A percentile compares a stretch with the other conserved stretches of the same genome.
These are phyloP conservation scores for Gymnocypris eckloni DNA, from an alignment of 2,797 vertebrate species.

Conservation along the genomic window DNA sequence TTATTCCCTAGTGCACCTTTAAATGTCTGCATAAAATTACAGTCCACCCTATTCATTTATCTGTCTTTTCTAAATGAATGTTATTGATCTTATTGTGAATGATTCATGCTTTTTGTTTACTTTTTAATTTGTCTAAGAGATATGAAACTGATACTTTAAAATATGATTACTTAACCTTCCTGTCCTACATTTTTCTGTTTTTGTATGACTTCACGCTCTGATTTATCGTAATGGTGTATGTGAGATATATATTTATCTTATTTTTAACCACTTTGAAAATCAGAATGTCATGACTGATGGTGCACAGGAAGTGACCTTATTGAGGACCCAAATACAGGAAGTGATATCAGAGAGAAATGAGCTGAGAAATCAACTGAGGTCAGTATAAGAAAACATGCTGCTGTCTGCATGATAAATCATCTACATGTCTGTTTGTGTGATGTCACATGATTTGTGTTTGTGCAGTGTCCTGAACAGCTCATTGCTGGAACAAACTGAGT, in stretches of 20 bases:
- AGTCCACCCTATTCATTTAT: not conserved
- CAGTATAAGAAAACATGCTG: not conserved
- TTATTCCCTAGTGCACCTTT: not conserved
- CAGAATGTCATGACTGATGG: slow-evolving; percentile 67
- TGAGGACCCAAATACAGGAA: slow-evolving; percentile 69
- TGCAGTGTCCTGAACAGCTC: slow-evolving; percentile 75
- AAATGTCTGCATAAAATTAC: not conserved
- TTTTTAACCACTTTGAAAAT: slow-evolving; percentile 32
- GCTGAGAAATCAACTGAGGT: slow-evolving; percentile 77
- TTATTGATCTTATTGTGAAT: not conserved
- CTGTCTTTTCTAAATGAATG: not conserved
- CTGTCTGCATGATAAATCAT: slow-evolving; percentile 42
- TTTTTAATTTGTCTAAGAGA: not conserved
- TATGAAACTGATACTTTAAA: not conserved
- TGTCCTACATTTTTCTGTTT: not conserved
- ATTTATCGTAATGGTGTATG: not conserved
- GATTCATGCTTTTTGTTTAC: not conserved
- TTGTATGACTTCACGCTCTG: not conserved
- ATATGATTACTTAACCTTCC: not conserved
- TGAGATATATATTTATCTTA: not conserved
- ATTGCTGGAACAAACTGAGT: slow-evolving; percentile 76
- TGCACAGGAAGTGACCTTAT: slow-evolving; percentile 69
- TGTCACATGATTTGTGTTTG: slow-evolving; percentile 34
- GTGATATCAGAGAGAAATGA: slow-evolving; percentile 71
- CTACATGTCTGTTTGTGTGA: not conserved